A percentile compares a stretch with the other conserved stretches of the same genome.
These are phyloP conservation scores for Dolichopus griseipennis DNA, from an alignment of 2,888 invertebrate species.

Conservation along the genomic window DNA sequence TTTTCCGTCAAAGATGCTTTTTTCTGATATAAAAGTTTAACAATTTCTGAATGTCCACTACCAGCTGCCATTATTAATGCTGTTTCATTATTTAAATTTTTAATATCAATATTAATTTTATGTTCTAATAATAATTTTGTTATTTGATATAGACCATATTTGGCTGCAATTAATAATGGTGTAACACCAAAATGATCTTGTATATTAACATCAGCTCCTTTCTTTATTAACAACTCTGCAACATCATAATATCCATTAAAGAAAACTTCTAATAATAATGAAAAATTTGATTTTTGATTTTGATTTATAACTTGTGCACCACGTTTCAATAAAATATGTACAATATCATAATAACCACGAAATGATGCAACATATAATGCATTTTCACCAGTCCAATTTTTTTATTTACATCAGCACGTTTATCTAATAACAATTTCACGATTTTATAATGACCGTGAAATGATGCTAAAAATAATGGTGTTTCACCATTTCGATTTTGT, in stretches of 20 bases:
- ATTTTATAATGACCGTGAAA: conserved; percentile 11
- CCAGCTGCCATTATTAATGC: conserved; percentile 7
- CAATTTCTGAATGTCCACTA: conserved; percentile 9
- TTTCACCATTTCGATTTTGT: not conserved
- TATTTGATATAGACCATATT: conserved; percentile 5
- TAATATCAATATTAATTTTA: conserved; percentile 4
- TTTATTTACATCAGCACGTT: not conserved
- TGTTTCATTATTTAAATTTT: not conserved
- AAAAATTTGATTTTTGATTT: not conserved
- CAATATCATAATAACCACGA: not conserved
- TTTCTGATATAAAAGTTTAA: conserved; percentile 10
- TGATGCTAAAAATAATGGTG: conserved; percentile 15
- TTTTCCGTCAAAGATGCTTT: conserved; percentile 12
- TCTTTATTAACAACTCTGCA: not conserved
- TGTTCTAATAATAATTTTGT: conserved; percentile 9
- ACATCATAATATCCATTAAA: not conserved
- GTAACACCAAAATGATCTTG: conserved; percentile 11
- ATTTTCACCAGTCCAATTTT: conserved; percentile 1
- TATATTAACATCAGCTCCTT: conserved; percentile 17
- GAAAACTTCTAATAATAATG: not conserved
- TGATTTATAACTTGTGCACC: not conserved
- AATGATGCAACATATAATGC: not conserved
- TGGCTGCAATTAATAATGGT: conserved; percentile 15
- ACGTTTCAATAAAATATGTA: not conserved
- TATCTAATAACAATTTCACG: conserved; percentile 11